phyloP scores from a whole-genome alignment of 2,113 vertebrate genomes.

The Eublepharis macularius region DNA sequence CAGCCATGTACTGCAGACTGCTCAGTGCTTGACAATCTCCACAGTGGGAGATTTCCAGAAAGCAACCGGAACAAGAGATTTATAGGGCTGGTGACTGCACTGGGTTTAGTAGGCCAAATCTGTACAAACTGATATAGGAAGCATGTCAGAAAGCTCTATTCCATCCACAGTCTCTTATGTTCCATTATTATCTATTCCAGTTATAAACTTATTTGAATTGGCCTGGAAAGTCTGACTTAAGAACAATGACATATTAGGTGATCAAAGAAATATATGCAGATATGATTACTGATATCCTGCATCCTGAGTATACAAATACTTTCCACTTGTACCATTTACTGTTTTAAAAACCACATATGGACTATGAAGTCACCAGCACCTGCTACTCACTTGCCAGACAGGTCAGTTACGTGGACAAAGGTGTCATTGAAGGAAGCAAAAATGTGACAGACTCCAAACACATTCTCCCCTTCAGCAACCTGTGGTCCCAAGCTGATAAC shows the following conservation, averaged over 20 bases:
- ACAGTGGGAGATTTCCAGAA: background rate
- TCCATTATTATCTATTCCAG: background rate
- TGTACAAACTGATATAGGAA: background rate
- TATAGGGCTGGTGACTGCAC: background rate
- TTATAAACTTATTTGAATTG: background rate
- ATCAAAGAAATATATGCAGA: background rate
- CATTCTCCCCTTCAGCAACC: conserved; percentile 97
- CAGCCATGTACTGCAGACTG: background rate
- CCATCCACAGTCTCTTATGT: background rate
- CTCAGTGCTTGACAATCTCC: background rate
- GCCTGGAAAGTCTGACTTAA: background rate
- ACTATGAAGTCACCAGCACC: fast-evolving
- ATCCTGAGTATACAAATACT: background rate
- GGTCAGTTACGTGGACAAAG: conserved; percentile 96
- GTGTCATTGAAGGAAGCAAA: conserved; percentile 99
- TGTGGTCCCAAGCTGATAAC: conserved; percentile 98
- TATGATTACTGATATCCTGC: background rate
- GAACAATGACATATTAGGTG: background rate
- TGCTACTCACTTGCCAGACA: conserved; percentile 95
- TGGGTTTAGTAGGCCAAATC: background rate
- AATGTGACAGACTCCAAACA: conserved; percentile 97
- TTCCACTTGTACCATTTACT: no score
- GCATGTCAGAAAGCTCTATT: background rate
- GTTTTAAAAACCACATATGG: background rate
- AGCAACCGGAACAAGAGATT: background rate